These are phyloP conservation scores for Odontothrips loti DNA, from an alignment of 2,888 invertebrate species.

Conservation along the genomic window DNA sequence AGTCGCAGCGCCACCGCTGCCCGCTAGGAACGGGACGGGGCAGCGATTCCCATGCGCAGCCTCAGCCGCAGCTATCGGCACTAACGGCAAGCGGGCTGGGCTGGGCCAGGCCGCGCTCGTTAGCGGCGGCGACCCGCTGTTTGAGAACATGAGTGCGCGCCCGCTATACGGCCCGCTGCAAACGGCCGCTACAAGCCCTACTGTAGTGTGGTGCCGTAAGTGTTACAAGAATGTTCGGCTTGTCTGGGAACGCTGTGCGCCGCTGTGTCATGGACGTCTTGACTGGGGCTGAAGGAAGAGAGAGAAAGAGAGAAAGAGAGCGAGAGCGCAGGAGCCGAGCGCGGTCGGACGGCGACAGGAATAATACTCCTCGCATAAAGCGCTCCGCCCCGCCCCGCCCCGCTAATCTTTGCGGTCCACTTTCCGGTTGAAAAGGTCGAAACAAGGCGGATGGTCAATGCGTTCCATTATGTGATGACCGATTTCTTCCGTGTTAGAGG, in stretches of 20 bases:
- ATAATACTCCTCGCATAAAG: not conserved
- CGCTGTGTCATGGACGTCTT: no score
- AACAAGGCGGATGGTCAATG: not conserved
- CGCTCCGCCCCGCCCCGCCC: not conserved
- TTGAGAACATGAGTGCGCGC: not conserved
- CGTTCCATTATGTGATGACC: not conserved
- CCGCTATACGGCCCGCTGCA: not conserved
- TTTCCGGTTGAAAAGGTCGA: not conserved
- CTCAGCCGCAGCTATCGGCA: not conserved
- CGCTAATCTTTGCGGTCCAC: not conserved
- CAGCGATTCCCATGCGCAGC: no score
- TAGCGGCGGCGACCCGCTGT: not conserved
- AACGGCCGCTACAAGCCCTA: no score
- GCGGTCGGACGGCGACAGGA: not conserved
- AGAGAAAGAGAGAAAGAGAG: no score
- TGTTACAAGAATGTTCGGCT: no score
- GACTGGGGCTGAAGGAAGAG: no score
- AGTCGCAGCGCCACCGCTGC: not conserved
- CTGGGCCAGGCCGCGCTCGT: not conserved
- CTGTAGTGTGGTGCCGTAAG: no score
- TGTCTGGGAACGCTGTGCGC: no score
- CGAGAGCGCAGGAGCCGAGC: not conserved
- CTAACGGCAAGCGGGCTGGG: no score
- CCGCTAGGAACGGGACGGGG: not conserved
- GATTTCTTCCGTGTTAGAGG: not conserved